Conservation (phyloP, 2,113 vertebrate species). For the Sebastes fasciatus region DNA sequence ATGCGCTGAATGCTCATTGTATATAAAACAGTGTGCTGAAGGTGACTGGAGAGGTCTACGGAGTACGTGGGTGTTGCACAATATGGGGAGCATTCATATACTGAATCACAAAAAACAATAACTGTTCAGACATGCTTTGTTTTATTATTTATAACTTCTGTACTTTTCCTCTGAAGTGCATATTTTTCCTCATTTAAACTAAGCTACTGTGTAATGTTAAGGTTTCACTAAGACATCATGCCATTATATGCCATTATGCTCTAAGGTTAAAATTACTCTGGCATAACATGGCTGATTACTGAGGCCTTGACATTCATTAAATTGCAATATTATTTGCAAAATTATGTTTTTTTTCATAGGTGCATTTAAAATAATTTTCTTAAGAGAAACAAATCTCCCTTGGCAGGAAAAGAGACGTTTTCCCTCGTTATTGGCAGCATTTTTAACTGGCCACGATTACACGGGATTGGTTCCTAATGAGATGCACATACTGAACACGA, state of each 20-base stretch:
- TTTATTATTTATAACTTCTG: conserved; percentile 51
- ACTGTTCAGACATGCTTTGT: conserved; percentile 42
- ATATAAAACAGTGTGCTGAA: conserved; percentile 61
- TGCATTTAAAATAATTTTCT: conserved; percentile 17
- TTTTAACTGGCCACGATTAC: conserved; percentile 42
- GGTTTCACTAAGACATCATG: conserved; percentile 18
- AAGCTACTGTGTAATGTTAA: conserved; percentile 25
- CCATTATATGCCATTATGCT: conserved; percentile 37
- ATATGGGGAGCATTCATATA: conserved; percentile 42
- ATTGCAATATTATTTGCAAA: conserved; percentile 23
- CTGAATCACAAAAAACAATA: conserved; percentile 46
- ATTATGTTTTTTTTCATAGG: conserved; percentile 4
- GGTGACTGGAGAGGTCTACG: conserved; percentile 70
- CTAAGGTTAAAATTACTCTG: conserved; percentile 20
- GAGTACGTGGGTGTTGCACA: conserved; percentile 56
- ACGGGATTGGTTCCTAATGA: conserved; percentile 53
- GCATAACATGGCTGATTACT: conserved; percentile 23
- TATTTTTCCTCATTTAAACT: conserved; percentile 42
- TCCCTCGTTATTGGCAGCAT: conserved; percentile 29
- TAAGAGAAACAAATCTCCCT: conserved; percentile 13
- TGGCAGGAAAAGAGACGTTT: conserved; percentile 34
- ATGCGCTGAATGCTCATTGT: conserved; percentile 62
- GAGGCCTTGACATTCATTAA: conserved; percentile 40
- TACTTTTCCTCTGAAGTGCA: conserved; percentile 39
- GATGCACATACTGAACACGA: conserved; percentile 45